phyloP scores from a whole-genome alignment of 2,888 invertebrate species.

The Himalopsyche japonica region DNA sequence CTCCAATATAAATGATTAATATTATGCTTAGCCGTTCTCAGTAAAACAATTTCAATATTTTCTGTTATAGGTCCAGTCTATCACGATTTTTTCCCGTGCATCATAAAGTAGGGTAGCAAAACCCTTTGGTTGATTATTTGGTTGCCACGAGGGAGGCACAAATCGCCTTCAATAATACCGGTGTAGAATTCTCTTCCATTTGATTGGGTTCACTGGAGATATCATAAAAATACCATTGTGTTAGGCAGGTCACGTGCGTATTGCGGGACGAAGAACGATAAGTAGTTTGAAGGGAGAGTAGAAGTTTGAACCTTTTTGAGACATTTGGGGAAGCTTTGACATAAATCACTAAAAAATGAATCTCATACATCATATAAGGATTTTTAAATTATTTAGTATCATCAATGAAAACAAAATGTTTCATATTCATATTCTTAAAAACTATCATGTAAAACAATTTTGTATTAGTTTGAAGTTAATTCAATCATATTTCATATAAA shows the following conservation, averaged over 20 bases:
- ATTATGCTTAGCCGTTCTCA: too few relatives aligned
- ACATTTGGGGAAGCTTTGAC: not conserved
- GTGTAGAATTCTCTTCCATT: slow-evolving; percentile 21
- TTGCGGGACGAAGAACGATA: slow-evolving; percentile 10
- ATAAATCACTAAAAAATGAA: not conserved
- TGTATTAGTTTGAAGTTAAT: too few relatives aligned
- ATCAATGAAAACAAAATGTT: too few relatives aligned
- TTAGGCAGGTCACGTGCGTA: slow-evolving; percentile 28
- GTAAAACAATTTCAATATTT: not conserved
- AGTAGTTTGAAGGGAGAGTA: slow-evolving; percentile 5
- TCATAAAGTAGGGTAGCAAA: not conserved
- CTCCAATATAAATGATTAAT: too few relatives aligned
- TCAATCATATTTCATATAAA: too few relatives aligned
- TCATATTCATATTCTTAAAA: too few relatives aligned
- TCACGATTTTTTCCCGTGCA: not conserved
- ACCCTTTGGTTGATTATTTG: not conserved
- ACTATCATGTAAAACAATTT: too few relatives aligned
- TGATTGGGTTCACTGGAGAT: slow-evolving; percentile 28
- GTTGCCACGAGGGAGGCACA: not conserved
- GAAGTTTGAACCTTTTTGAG: not conserved
- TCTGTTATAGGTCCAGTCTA: not conserved
- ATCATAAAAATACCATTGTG: slow-evolving; percentile 27
- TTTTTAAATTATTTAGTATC: too few relatives aligned
- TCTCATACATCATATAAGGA: not conserved
- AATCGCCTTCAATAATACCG: slow-evolving; percentile 1